Evolutionary conservation across 2,113 vertebrate genomes (phyloP), one percentile per base, ranked within the genome.

Genomic region (Nyctereutes procyonoides): DNA sequence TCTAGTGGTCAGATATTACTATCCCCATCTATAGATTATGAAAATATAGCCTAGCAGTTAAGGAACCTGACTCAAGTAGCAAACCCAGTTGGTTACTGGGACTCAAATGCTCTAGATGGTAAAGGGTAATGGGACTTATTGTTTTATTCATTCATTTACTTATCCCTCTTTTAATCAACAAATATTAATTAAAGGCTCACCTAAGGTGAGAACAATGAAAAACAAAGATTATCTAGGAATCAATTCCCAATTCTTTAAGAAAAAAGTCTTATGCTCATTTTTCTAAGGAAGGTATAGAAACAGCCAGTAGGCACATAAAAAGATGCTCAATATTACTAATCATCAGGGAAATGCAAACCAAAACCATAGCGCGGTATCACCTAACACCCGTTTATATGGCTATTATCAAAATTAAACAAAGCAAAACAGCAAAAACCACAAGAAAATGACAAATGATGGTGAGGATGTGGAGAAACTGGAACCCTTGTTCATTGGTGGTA

Each of bases 161-260:
- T 62, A 76, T 58, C 19, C 48, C 62, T 81, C 32, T 95, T 92
- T 85, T 51, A 96, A 15, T 62, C 84, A 73, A 94, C 6, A 62
- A 93, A 79, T 71, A 95, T 26, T 60, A 51, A 69, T 53, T 35
- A 85, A 86, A 76, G 9, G 0, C 43, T 26, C 76, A 69, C 30
- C 17, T 88, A 94, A 22, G 62, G 17, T 84, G 22, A 83, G 9
- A 77, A 88, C 67, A 91, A 62, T 35, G 2, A 51, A 51, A 90
- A 90, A 83, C 32, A 82, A 73, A 73, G 38, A 62, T 55, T 97
- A 73, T 13, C 35, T 22, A 83, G 28, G 4, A 83, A 58, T 88
- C 79, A 97, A 15, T 80, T 93, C 93, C 69, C 10, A 83, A 15
- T 73, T 88, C 43, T 84, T 60, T 48, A 73, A 67, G 43, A 93